These are phyloP conservation scores for Sturnira hondurensis DNA, from an alignment of 2,113 vertebrate genomes.

Conservation along the genomic window DNA sequence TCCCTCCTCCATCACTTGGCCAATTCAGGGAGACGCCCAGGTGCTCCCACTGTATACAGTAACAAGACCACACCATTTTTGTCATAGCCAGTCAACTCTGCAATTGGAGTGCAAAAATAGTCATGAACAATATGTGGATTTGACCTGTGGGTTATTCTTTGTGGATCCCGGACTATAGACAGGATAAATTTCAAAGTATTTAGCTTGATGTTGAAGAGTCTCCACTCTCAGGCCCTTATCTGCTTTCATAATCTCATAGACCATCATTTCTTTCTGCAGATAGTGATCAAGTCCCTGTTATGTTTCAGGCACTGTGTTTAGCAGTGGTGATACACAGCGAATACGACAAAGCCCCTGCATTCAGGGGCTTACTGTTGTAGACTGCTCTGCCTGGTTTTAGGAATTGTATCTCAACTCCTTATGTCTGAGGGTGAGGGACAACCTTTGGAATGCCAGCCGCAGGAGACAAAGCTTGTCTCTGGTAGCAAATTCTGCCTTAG, in stretches of 20 bases:
- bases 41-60: no score
- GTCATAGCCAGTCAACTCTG: not conserved
- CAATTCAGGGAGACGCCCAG: no score
- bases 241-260: not conserved
- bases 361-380: not conserved
- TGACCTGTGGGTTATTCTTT: not conserved
- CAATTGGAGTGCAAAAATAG: not conserved
- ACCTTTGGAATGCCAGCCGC: no score
- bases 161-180: no score
- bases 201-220: not conserved
- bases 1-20: no score
- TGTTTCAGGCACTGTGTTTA: not conserved
- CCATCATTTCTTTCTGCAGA: not conserved
- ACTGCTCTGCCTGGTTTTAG: no score
- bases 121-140: not conserved
- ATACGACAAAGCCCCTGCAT: not conserved
- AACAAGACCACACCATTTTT: not conserved
- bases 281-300: not conserved
- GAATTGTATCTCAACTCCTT: no score
- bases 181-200: not conserved
- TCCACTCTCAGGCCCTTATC: no score
- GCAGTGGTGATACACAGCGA: not conserved
- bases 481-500: no score
- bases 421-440: no score
- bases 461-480: no score